Base-by-base conservation (phyloP, 1,140 invertebrate species). In the Penaeus chinensis region DNA sequence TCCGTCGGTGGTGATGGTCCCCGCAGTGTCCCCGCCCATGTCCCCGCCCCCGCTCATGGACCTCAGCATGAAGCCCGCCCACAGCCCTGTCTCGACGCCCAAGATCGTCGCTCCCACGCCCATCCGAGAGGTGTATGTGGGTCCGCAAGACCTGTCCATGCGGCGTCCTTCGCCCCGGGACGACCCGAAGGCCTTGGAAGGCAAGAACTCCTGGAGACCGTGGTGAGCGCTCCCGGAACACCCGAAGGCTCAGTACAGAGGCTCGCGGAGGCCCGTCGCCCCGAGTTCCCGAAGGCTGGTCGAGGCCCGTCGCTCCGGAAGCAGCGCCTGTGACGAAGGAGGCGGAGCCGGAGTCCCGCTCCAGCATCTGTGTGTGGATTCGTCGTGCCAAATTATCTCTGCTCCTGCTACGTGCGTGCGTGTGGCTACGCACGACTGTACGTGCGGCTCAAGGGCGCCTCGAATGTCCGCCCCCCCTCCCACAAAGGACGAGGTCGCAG, bases 1-100 rank as follows among this genome's bases (percentile, higher is more conserved):
- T 37, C 71, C 61, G 19, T 71, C 71, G 19, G 81, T 87, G 27
- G 82, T 87, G 22, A 87, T 87, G 71, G 54, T 78, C 3, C 86
- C 86, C 11, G 47, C 80, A 10, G 69, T 79, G 47, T 87, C 87
- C 27, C 87, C 87, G 42, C 82, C 87, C 65, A 84, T 88, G 82
- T 88, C 87, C 11, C 87, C 87, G 19, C 87, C 82, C 24, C 82
- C 87, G 5, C 87, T 88, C 13, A 88, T 88, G 82, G 87, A 88
- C 76, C 82, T 88, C 42, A 88, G 87, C 65, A 84, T 88, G 82
- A 88, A 88, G 63, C 87, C 87, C 47, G 60, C 85, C 65, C 74
- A 32, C 22, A 20, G 5, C 24, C 71, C 71, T 74, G 27, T 27
- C 18, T 16, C 71, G 42, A 19, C 71, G 71, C 84, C 84, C n/a